phyloP scores from a whole-genome alignment of 1,140 invertebrate genomes.

The Choristoneura fumiferana region DNA sequence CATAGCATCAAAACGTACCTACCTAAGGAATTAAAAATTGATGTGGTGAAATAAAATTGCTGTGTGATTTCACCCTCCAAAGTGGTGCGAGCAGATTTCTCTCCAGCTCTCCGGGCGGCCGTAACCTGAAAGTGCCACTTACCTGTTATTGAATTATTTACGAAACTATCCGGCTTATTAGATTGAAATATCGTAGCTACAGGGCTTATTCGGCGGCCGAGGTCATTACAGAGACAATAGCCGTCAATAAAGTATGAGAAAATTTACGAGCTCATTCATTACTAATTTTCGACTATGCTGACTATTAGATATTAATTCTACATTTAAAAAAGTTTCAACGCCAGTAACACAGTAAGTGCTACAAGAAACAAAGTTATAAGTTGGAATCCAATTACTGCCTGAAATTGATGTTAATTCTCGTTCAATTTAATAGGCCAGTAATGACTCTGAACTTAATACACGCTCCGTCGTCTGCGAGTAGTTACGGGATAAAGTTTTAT shows the following conservation, averaged over 20 bases:
- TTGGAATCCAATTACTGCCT: conserved; percentile 25
- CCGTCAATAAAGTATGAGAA: conserved; percentile 30
- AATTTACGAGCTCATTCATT: conserved; percentile 4
- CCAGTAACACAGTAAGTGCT: neutral
- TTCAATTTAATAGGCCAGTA: conserved; percentile 26
- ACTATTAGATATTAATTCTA: conserved; percentile 4
- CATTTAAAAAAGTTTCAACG: conserved; percentile 3
- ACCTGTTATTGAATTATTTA: conserved; percentile 75
- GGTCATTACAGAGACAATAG: conserved; percentile 35
- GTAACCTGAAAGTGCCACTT: conserved; percentile 68
- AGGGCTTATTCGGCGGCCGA: conserved; percentile 44
- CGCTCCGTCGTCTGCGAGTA: conserved; percentile 34
- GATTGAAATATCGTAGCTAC: conserved; percentile 64
- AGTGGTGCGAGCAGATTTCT: conserved; percentile 48
- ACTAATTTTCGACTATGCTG: conserved; percentile 2
- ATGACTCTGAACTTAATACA: conserved; percentile 33
- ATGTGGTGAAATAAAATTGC: conserved; percentile 53
- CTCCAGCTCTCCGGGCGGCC: conserved; percentile 48
- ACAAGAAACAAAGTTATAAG: conserved; percentile 14
- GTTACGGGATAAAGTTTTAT: conserved; percentile 56
- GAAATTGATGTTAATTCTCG: conserved; percentile 27
- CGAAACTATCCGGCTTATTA: conserved; percentile 70
- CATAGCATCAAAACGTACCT: conserved; percentile 24
- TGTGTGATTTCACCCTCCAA: conserved; percentile 46
- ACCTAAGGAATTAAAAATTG: conserved; percentile 53